Evolutionary conservation across 2,113 vertebrate species (phyloP).

Genomic region (Mastomys coucha): DNA sequence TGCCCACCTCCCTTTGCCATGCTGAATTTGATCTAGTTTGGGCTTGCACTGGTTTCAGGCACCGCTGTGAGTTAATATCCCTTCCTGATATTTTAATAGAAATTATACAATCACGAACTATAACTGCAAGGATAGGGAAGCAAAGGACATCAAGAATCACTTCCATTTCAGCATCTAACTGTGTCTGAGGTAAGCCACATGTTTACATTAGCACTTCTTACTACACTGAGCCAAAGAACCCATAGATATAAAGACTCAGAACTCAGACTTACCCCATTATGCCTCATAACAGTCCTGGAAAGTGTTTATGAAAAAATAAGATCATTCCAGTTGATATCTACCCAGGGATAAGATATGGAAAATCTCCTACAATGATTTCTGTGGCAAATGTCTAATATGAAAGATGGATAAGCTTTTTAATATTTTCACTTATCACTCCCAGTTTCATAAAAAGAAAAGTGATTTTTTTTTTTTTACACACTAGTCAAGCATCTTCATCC

Average conservation of each 20-base stretch:
- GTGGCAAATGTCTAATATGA: neutral
- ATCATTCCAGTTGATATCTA: neutral
- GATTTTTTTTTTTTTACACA: neutral
- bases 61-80: neutral
- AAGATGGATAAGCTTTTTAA: neutral
- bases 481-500: neutral
- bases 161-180: neutral
- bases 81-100: constrained; percentile 10
- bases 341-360: neutral
- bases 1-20: neutral
- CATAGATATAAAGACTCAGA: neutral
- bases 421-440: constrained; percentile 6
- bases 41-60: neutral
- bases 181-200: neutral
- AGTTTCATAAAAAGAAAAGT: constrained; percentile 12
- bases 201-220: neutral
- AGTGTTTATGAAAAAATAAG: neutral
- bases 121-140: neutral
- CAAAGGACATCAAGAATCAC: neutral
- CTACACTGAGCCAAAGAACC: neutral
- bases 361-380: neutral
- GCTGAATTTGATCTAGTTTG: neutral
- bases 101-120: neutral
- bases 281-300: neutral
- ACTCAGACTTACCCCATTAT: neutral